These are phyloP conservation scores for Rhincodon typus DNA, from an alignment of 2,797 vertebrate genomes.

Conservation along the genomic window DNA sequence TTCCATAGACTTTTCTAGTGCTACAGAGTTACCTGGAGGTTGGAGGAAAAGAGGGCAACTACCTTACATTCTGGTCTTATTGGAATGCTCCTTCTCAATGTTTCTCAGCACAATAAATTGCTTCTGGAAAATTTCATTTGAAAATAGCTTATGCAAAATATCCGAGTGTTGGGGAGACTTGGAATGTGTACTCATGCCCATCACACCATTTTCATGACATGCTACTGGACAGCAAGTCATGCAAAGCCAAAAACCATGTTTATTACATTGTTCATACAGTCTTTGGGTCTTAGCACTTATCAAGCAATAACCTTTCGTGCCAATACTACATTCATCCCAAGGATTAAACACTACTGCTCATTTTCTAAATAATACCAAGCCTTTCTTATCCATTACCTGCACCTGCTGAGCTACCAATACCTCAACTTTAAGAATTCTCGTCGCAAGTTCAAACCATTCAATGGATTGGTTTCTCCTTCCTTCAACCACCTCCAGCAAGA, in stretches of 20 bases:
- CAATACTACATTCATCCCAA: neutral
- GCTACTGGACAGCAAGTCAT: neutral
- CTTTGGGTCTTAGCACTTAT: neutral
- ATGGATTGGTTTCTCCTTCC: neutral
- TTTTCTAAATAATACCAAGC: neutral
- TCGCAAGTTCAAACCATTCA: neutral
- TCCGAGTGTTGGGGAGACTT: neutral
- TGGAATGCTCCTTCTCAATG: neutral
- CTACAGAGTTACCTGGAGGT: neutral
- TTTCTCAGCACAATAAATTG: neutral
- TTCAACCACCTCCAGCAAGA: neutral
- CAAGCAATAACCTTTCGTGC: neutral
- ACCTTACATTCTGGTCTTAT: neutral
- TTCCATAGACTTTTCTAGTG: neutral
- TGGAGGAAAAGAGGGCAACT: no score
- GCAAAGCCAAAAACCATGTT: neutral
- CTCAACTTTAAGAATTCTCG: neutral
- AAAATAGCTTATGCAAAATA: neutral
- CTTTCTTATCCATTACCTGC: no score
- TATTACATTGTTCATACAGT: neutral
- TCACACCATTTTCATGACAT: neutral
- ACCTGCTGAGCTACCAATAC: neutral
- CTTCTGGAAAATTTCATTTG: slow-evolving; percentile 12
- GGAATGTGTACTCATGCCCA: neutral
- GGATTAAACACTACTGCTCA: neutral